Evolutionary conservation across 2,113 vertebrate genomes (phyloP).

Genomic region (Entosphenus tridentatus): DNA sequence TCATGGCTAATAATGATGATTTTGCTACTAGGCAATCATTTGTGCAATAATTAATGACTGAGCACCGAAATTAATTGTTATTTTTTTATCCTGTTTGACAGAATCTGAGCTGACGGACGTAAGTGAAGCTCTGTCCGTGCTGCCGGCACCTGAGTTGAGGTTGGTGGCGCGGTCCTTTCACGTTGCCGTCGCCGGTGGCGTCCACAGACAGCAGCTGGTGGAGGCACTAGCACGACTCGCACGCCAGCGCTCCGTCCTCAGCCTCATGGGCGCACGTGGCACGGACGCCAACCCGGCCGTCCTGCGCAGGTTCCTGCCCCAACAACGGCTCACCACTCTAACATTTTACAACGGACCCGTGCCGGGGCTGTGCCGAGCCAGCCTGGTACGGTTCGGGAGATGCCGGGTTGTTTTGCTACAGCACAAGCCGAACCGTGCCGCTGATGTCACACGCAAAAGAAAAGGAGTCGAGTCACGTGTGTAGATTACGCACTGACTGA

Average conservation of each 20-base stretch:
- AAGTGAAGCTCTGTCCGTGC: constrained; percentile 45
- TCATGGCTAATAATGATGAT: not conserved
- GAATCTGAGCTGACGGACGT: constrained; percentile 53
- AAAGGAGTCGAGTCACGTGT: too few species aligned
- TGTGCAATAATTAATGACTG: not conserved
- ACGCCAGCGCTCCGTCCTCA: constrained; percentile 51
- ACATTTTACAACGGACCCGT: too few species aligned
- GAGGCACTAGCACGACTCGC: constrained; percentile 42
- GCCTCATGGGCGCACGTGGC: constrained; percentile 12
- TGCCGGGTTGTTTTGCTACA: too few species aligned
- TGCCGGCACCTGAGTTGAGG: constrained; percentile 60
- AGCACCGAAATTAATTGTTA: constrained; percentile 2
- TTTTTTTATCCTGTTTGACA: constrained; percentile 14
- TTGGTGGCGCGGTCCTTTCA: constrained; percentile 60
- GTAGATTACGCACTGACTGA: too few species aligned
- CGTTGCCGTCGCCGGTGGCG: constrained; percentile 26
- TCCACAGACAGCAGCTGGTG: constrained; percentile 49
- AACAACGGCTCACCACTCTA: too few species aligned
- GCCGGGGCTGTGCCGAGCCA: constrained; percentile 12
- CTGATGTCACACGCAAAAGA: too few species aligned
- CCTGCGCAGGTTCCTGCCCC: not conserved
- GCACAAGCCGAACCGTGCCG: too few species aligned
- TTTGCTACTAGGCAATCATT: not conserved
- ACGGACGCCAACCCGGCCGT: not conserved
- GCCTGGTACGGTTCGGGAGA: constrained; percentile 16